A percentile compares a stretch with the other conserved stretches of the same genome.
Conservation (phyloP, 2,113 vertebrate genomes). For the Cavia aperea region DNA sequence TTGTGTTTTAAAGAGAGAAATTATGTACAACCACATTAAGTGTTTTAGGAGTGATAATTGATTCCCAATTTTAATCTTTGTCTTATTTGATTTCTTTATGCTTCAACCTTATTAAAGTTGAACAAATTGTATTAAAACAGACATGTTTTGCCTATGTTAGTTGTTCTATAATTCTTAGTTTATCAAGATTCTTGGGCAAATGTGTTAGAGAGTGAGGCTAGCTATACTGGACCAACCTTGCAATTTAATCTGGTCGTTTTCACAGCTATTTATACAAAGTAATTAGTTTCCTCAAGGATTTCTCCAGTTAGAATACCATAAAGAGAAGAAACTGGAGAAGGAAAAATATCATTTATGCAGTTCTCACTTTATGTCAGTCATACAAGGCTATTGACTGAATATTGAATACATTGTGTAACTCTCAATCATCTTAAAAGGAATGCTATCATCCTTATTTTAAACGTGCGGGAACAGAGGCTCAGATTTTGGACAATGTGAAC, state of each 20-base stretch:
- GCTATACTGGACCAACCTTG: not conserved
- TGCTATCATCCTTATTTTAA: not conserved
- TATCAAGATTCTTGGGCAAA: not conserved
- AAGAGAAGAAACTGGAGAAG: not conserved
- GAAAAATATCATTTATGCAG: not conserved
- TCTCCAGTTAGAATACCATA: not conserved
- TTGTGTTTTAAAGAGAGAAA: too few species aligned
- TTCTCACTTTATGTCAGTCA: not conserved
- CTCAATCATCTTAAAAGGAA: not conserved
- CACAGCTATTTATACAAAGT: not conserved
- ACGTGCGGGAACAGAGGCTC: not conserved
- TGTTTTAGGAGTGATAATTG: too few species aligned
- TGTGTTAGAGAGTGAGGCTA: not conserved
- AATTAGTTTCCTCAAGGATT: not conserved
- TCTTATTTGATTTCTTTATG: too few species aligned
- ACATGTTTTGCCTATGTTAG: not conserved
- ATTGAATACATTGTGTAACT: too few species aligned
- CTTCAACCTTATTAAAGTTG: too few species aligned
- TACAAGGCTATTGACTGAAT: too few species aligned
- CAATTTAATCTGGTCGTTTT: not conserved
- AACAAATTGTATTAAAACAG: not conserved
- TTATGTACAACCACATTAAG: too few species aligned
- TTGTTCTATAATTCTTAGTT: not conserved
- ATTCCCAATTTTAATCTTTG: too few species aligned
- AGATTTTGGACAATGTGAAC: not conserved